Base-by-base conservation (phyloP, 2,797 vertebrate genomes). In the Tympanoctomys barrerae region DNA sequence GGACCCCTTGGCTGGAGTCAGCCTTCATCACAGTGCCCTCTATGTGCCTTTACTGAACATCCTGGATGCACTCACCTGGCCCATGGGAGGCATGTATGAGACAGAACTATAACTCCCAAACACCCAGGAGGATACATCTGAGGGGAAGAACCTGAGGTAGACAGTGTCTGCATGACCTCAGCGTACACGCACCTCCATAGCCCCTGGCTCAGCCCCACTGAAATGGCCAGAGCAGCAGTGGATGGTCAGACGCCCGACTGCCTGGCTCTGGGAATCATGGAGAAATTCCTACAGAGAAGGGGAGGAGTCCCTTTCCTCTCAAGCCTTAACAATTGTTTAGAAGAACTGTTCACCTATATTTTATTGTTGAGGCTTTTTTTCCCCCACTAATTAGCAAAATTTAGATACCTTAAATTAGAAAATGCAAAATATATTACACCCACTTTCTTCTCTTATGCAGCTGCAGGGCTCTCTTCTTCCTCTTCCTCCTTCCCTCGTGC, bases 361-460 rank as follows among this genome's bases (percentile, higher is more conserved):
- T 78, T 68, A 33, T 16, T 39, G 77, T 94, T 95, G 92, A 19
- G 57, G 33, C 61, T 36, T 93, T 62, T 62, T 83, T 93, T 70
- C 33, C 59, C 94, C 70, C 33, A 80, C 5, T 42, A 94, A 64
- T 6, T 71, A 75, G 19, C 80, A 89, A 81, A 21, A 80, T 87
- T 94, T 84, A 83, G 36, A 11, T 85, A 39, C 96, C 42, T 3
- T 87, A 64, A 93, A 89, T 71, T 62, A 85, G 92, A 96, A 95
- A 93, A 13, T 59, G 33, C 24, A 77, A 39, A 79, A 79, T 57
- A 85, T 81, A 73, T 70, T 93, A 21, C 49, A 93, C 12, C 46
- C 36, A 77, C 31, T 91, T 49, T 84, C 42, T 90, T 62, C 12
- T 16, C 19, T 91, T 81, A 49, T 81, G 77, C 71, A 90, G 19